phyloP scores from a whole-genome alignment of 2,797 vertebrate genomes.

The Anomalospiza imberbis region DNA sequence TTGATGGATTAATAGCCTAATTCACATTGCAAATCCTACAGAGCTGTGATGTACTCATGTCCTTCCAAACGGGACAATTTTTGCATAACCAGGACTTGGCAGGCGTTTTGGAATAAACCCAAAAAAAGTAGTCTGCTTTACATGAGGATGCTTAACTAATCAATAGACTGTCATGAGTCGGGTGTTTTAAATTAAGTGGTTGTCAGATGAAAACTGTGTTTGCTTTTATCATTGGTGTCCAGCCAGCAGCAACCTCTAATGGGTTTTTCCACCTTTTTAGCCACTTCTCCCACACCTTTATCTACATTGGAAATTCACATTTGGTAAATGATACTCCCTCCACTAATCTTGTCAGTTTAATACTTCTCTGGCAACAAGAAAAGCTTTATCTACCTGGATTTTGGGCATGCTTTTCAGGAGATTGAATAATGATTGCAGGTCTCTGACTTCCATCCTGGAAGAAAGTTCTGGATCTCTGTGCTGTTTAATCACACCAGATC shows the following conservation, averaged over 20 bases:
- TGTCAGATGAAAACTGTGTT: neutral
- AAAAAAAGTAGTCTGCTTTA: neutral
- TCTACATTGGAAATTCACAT: neutral
- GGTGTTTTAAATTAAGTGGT: neutral
- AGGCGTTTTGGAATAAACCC: neutral
- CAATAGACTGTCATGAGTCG: neutral
- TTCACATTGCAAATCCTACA: neutral
- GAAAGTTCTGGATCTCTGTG: neutral
- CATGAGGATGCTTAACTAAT: neutral
- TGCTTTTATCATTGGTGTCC: neutral
- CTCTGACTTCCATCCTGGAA: neutral
- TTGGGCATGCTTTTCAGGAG: neutral
- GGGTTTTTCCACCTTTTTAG: neutral
- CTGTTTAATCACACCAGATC: neutral
- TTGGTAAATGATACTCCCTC: neutral
- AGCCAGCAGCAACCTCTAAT: neutral
- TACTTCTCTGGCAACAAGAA: neutral
- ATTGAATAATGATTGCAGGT: neutral
- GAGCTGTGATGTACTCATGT: neutral
- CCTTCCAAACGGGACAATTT: constrained; percentile 1
- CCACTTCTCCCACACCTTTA: neutral
- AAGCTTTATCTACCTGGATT: neutral
- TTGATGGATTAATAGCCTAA: neutral
- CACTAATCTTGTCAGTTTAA: neutral
- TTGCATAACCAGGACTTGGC: neutral